Conservation (phyloP, 2,113 vertebrate species). For the Rhineura floridana region DNA sequence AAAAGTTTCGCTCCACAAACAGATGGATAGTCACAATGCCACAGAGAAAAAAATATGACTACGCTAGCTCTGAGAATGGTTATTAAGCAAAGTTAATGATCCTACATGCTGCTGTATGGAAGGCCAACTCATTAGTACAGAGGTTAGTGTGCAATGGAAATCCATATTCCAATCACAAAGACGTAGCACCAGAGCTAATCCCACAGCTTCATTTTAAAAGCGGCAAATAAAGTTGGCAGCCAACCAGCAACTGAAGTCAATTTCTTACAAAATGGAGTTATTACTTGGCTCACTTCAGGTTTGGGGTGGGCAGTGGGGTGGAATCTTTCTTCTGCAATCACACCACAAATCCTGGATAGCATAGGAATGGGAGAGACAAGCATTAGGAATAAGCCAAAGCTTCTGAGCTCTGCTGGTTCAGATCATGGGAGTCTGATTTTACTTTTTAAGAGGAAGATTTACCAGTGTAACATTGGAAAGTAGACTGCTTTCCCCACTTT, state of each 20-base stretch:
- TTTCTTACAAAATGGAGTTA: not conserved
- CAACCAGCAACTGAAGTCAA: slow-evolving; percentile 16
- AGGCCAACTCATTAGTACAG: slow-evolving; percentile 24
- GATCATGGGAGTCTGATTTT: not conserved
- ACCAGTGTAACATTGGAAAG: not conserved
- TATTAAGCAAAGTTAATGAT: slow-evolving; percentile 42
- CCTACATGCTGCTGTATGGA: not conserved
- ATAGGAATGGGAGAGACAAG: not conserved
- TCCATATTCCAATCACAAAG: slow-evolving; percentile 12
- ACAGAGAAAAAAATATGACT: slow-evolving; percentile 2
- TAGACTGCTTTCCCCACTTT: not conserved
- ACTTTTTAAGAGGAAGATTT: not conserved
- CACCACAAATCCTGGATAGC: not conserved
- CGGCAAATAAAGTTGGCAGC: not conserved
- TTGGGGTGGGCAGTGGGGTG: not conserved
- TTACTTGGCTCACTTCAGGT: not conserved
- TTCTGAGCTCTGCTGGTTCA: not conserved
- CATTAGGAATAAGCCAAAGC: not conserved
- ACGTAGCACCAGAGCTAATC: slow-evolving; percentile 14
- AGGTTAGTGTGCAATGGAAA: slow-evolving; percentile 10
- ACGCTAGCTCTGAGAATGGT: not conserved
- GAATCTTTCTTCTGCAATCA: not conserved
- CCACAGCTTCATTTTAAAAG: slow-evolving; percentile 28
- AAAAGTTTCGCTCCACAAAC: not conserved
- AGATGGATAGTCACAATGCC: slow-evolving; percentile 21